Base-by-base conservation (phyloP, 2,797 vertebrate species). In the Clangula hyemalis region DNA sequence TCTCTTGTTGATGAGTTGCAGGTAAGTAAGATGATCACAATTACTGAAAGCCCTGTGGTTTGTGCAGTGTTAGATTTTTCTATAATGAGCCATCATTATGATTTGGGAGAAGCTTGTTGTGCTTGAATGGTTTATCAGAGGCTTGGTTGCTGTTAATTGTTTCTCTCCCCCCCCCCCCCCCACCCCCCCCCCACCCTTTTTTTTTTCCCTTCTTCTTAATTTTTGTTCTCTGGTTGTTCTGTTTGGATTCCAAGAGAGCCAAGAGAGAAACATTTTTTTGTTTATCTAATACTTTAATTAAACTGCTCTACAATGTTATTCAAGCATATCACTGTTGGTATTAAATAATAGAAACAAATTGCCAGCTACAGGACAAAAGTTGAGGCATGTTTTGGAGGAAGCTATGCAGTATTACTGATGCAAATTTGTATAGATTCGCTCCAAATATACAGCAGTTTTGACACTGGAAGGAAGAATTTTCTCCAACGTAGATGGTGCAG, bases 251-350 rank as follows among this genome's bases (percentile, higher is more conserved):
- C 14, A 79, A 94, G 61, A 89, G 43, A 87, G 73, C 49, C 14
- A 79, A 94, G 61, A 89, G 39, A 87, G 73, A 96, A 34, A 6
- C 15, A 2, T 90, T 92, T 91, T 90, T 92, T 89, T 97, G 74
- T 96, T 97, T 95, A 94, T 91, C 89, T 94, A 96, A 93, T 93
- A 80, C 76, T 94, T 97, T 92, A 97, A 97, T 97, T 96, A 95
- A 97, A 83, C 95, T 60, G 16, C 38, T 94, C 34, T 89, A 58
- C 38, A 83, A 79, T 82, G 25, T 93, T 89, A 91, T 87, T 93
- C 64, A 91, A 95, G 85, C 81, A 89, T 95, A 70, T 93, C 86
- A 70, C 75, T 87, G 57, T 17, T 61, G 84, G 51, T 82, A 75
- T 87, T 95, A 93, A 96, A 96, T 83, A 95, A 90, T 32, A 93